Evolutionary conservation across 92 coral and sea anemone genomes (phyloP), one percentile per base, ranked within the genome.

Genomic region (Porites lobata): DNA sequence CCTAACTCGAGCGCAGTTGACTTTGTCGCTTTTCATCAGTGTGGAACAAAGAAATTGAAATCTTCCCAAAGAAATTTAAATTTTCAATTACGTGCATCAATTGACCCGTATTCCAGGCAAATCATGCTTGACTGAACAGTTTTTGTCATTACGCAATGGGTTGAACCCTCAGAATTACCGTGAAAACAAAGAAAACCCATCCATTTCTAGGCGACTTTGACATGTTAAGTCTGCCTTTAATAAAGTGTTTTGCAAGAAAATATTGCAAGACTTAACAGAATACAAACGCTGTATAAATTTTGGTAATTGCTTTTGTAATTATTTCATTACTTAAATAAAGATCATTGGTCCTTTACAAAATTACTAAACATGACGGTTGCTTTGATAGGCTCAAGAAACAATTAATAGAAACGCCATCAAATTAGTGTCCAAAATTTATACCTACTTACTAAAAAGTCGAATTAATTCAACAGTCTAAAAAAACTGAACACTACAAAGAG

Each of bases 81-180:
- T 54, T 80, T 81, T 68, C 67, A 68, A 81, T 81, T 29, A 56
- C 53, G 13, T 38, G 84, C 61, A 78, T 62, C 47, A 47, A 54
- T 64, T 13, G 69, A 67, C 18, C 69, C 8, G 22, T 29, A 29
- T 26, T 57, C 69, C 77, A 8, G 68, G 50, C 24, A 21, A 8
- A 13, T 9, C 43, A 81, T 57, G 86, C 86, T 32, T 11, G 11
- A 19, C 54, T 69, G 67, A 43, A 17, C 32, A 57, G 22, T 5
- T 11, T 62, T 77, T 22, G 47, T 38, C 47, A 4, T n/a, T 22
- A 0, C 19, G 69, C 20, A 15, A n/a, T 15, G 20, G 18, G 18
- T 21, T 8, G 13, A 56, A 56, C 13, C 14, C 61, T 11, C 0
- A 10, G 57, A 76, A 52, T 7, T 1, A 15, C 67, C 67, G 12